These are phyloP conservation scores for Myotis brandtii DNA, from an alignment of 2,113 vertebrate species.

Conservation along the genomic window DNA sequence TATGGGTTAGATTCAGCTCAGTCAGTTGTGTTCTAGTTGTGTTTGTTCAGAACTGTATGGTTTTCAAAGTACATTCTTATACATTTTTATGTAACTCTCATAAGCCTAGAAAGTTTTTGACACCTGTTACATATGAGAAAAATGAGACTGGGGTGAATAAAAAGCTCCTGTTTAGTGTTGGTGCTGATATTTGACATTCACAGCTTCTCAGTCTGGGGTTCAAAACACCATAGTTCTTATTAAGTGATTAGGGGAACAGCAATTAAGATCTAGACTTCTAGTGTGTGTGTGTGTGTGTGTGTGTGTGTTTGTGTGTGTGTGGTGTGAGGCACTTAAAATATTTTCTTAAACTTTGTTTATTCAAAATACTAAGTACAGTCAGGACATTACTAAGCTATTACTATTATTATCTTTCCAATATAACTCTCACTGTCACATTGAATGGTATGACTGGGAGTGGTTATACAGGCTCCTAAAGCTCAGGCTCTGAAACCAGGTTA, in stretches of 20 bases:
- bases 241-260: background rate
- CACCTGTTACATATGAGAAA: background rate
- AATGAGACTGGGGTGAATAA: background rate
- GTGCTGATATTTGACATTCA: constrained; percentile 13
- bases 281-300: background rate
- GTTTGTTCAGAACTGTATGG: background rate
- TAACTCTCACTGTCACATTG: background rate
- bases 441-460: background rate
- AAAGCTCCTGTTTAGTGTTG: background rate
- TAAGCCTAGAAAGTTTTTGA: background rate
- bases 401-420: background rate
- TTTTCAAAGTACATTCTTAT: constrained; percentile 30
- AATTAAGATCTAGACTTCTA: background rate
- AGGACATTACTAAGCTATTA: background rate
- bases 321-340: background rate
- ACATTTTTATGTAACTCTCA: constrained; percentile 9
- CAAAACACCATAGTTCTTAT: background rate
- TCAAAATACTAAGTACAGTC: background rate
- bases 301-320: background rate
- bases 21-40: background rate
- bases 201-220: background rate
- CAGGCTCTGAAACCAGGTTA: background rate
- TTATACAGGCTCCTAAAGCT: background rate
- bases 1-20: background rate
- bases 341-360: background rate